A percentile compares a stretch with the other conserved stretches of the same genome.
Conservation (phyloP, 2,113 vertebrate genomes). For the Myiozetetes cayanensis region DNA sequence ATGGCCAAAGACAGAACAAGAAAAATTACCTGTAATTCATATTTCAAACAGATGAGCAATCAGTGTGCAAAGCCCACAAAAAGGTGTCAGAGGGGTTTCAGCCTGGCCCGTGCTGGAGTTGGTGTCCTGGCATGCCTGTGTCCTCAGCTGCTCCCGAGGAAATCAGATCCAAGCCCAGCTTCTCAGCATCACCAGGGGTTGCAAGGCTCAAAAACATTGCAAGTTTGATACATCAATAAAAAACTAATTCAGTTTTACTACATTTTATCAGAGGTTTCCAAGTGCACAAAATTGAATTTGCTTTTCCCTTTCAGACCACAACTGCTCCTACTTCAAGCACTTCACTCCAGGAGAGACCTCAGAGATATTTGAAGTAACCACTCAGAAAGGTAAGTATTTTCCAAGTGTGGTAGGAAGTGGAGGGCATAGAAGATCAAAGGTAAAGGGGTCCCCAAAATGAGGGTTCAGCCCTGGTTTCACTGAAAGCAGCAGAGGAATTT, state of each 20-base stretch:
- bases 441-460: neutral
- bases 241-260: neutral
- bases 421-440: neutral
- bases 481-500: neutral
- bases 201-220: neutral
- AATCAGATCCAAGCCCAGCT: neutral
- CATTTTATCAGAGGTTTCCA: neutral
- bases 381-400: constrained; percentile 85
- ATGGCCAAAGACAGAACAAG: neutral
- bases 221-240: neutral
- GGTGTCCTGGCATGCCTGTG: accelerated
- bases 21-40: neutral
- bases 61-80: neutral
- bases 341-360: constrained; percentile 88
- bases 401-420: neutral
- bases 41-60: neutral
- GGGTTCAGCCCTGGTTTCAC: neutral
- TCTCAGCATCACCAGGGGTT: neutral
- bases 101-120: neutral
- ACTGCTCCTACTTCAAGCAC: constrained; percentile 93
- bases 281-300: neutral
- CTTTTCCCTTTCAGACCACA: constrained; percentile 77
- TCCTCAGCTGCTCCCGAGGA: neutral
- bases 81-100: neutral
- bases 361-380: constrained; percentile 90